These are phyloP conservation scores for Aphodius granarius DNA, from an alignment of 2,888 invertebrate genomes.

Conservation along the genomic window DNA sequence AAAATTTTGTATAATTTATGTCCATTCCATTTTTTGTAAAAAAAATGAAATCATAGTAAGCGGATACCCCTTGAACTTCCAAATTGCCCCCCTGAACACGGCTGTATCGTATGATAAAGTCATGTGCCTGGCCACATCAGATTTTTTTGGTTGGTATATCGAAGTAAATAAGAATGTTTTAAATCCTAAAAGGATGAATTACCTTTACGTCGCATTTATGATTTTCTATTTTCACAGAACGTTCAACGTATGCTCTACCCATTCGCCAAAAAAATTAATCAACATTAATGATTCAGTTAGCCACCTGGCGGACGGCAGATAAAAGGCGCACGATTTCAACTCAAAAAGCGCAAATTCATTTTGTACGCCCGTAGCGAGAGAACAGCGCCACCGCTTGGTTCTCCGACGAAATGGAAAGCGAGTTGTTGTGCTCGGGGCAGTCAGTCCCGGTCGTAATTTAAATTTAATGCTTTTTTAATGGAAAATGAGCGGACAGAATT, in stretches of 20 bases:
- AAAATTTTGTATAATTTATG: no score
- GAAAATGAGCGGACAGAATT: slow-evolving; percentile 21
- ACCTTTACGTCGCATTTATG: no score
- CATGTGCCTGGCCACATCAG: no score
- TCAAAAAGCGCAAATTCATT: slow-evolving; percentile 10
- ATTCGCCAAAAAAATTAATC: slow-evolving; percentile 7
- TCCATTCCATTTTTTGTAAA: no score
- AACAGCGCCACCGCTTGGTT: background rate
- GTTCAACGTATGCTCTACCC: background rate
- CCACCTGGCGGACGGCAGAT: background rate
- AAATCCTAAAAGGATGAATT: no score
- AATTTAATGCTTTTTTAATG: slow-evolving; percentile 26
- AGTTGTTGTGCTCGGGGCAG: background rate
- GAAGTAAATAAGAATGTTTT: no score
- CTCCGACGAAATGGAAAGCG: background rate
- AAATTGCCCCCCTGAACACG: no score
- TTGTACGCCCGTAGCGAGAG: background rate
- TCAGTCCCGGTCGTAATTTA: slow-evolving; percentile 19
- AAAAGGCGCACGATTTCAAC: background rate
- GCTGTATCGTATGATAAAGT: no score
- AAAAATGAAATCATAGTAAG: no score
- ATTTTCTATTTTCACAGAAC: background rate
- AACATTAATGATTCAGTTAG: slow-evolving; percentile 6
- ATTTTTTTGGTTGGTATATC: no score
- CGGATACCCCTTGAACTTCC: no score